These are phyloP conservation scores for Trichonephila clavipes DNA, from an alignment of 1,140 invertebrate species.

Conservation along the genomic window DNA sequence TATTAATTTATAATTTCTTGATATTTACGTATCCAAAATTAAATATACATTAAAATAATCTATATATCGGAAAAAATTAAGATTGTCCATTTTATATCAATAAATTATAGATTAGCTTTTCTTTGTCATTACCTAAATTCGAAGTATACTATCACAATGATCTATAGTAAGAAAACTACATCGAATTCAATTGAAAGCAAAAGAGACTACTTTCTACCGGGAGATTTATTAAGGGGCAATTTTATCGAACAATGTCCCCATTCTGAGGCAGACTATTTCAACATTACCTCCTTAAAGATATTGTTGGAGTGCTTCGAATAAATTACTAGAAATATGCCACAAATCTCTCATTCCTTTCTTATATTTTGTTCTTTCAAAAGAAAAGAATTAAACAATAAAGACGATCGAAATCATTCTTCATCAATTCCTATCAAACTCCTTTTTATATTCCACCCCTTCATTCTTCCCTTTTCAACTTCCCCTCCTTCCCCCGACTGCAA, in stretches of 20 bases:
- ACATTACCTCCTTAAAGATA: neutral
- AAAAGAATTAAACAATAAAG: conserved; percentile 46
- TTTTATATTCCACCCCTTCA: neutral
- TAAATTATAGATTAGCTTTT: too few relatives aligned
- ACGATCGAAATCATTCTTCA: conserved; percentile 45
- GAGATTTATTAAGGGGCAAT: neutral
- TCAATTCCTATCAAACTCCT: conserved; percentile 64
- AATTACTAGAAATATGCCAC: conserved; percentile 31
- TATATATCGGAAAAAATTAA: too few relatives aligned
- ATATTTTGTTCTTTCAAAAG: neutral
- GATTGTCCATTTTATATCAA: too few relatives aligned
- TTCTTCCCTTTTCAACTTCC: neutral
- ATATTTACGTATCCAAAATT: too few relatives aligned
- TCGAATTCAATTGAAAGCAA: neutral
- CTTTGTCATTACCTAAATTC: too few relatives aligned
- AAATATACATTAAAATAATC: too few relatives aligned
- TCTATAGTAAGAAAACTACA: too few relatives aligned
- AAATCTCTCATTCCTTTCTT: neutral
- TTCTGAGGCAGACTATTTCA: neutral
- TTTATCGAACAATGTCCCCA: neutral
- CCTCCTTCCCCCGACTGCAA: neutral
- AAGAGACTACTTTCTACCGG: neutral
- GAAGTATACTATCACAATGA: too few relatives aligned
- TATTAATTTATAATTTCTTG: too few relatives aligned
- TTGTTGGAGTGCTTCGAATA: conserved; percentile 7